These are phyloP conservation scores for Penaeus monodon DNA, from an alignment of 2,888 invertebrate species.

Conservation along the genomic window DNA sequence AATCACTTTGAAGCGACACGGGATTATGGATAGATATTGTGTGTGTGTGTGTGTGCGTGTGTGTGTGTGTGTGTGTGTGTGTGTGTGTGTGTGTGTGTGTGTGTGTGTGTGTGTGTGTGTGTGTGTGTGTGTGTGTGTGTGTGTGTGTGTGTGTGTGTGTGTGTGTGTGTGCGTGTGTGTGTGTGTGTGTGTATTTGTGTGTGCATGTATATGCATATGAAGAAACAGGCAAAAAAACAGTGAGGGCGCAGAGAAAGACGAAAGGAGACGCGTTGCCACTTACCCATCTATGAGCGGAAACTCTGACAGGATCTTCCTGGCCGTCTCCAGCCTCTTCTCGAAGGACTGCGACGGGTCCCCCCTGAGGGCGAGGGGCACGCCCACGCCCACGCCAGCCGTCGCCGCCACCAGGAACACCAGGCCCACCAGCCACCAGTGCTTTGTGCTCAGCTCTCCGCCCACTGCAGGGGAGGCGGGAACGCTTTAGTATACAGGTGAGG, in stretches of 20 bases:
- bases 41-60: no score
- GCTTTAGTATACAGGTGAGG: not conserved
- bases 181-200: not conserved
- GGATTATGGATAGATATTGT: no score
- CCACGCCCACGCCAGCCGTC: conserved; percentile 63
- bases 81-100: not conserved
- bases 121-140: not conserved
- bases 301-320: conserved; percentile 78
- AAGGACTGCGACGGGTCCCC: conserved; percentile 68
- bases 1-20: no score
- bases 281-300: conserved; percentile 80
- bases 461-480: conserved; percentile 9
- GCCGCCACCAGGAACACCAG: conserved; percentile 68
- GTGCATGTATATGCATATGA: not conserved
- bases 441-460: conserved; percentile 59
- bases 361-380: conserved; percentile 61
- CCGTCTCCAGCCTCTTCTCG: conserved; percentile 78
- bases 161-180: not conserved
- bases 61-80: not conserved
- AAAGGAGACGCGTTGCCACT: conserved; percentile 33
- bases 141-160: not conserved
- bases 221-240: not conserved
- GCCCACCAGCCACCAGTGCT: conserved; percentile 66
- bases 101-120: not conserved
- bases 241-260: no score